Evolutionary conservation across 2,113 vertebrate genomes (phyloP), one percentile per base, ranked within the genome.

Genomic region (Argyrosomus japonicus): DNA sequence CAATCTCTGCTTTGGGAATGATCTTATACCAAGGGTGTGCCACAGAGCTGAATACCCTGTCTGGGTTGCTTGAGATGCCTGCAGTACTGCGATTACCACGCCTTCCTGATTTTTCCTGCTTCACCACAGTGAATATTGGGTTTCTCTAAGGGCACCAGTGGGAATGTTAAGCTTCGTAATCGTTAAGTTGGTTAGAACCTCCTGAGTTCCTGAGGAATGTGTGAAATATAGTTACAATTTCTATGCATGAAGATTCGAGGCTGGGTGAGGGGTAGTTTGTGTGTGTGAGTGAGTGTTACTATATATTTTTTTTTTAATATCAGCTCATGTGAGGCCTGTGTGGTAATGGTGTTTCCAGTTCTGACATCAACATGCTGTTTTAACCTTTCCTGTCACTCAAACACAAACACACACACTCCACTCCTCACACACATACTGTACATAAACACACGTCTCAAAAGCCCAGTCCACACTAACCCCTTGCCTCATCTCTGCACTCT

Each of bases 61-160:
- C 68, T 58, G 72, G 58, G 63, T 61, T 86, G 65, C 69, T 68
- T 63, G 50, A 85, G 79, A 82, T 63, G 73, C 58, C 90, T 88
- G 89, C 83, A 62, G 77, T 58, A 27, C 67, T 56, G 81, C 23
- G 87, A 92, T 92, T 91, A 87, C 79, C 56, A 12, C 27, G 60
- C 60, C 68, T 57, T 84, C 68, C 53, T 68, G 67, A 79, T 81
- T 77, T 67, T 43, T 74, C 27, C 48, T 65, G 73, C 82, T 75
- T 47, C 58, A 48, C 85, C 32, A 50, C 27, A 32, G 62, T 60
- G 75, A 77, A 73, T 74, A 79, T 78, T 61, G 71, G 70, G 17
- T 69, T 79, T 77, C 82, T 79, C 77, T 57, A 0, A 72, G 70
- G 68, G 56, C 68, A 77, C 71, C 79, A 68, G 57, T 6, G 48